phyloP scores from a whole-genome alignment of 2,888 invertebrate species.

The Synanthedon tipuliformis region DNA sequence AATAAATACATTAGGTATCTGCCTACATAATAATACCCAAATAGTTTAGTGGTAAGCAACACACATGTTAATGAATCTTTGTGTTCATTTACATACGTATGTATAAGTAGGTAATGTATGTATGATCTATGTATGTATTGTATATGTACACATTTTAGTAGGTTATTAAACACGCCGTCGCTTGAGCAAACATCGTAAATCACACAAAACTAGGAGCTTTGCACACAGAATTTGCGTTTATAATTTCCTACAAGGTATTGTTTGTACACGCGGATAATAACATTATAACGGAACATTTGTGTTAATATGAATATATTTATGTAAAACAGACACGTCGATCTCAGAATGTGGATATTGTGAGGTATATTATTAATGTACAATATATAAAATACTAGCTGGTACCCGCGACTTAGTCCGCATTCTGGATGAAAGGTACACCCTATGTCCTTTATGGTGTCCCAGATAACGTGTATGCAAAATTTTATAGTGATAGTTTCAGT shows the following conservation, averaged over 20 bases:
- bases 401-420: no score
- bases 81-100: constrained; percentile 28
- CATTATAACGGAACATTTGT: constrained; percentile 7
- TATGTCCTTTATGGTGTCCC: no score
- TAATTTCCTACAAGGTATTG: constrained; percentile 11
- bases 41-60: constrained; percentile 1
- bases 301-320: background rate
- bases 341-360: background rate
- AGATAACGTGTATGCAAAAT: no score
- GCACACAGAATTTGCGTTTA: constrained; percentile 50
- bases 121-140: constrained; percentile 23
- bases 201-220: constrained; percentile 47
- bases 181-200: constrained; percentile 54
- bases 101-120: constrained; percentile 15
- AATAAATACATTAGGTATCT: no score
- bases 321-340: background rate
- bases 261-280: constrained; percentile 14
- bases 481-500: no score
- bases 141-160: constrained; percentile 35
- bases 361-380: no score
- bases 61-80: constrained; percentile 31
- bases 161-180: constrained; percentile 51
- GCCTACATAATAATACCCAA: background rate
- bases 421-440: no score
- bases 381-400: no score